Evolutionary conservation across 2,888 invertebrate species (phyloP).

Genomic region (Coelopa pilipes): DNA sequence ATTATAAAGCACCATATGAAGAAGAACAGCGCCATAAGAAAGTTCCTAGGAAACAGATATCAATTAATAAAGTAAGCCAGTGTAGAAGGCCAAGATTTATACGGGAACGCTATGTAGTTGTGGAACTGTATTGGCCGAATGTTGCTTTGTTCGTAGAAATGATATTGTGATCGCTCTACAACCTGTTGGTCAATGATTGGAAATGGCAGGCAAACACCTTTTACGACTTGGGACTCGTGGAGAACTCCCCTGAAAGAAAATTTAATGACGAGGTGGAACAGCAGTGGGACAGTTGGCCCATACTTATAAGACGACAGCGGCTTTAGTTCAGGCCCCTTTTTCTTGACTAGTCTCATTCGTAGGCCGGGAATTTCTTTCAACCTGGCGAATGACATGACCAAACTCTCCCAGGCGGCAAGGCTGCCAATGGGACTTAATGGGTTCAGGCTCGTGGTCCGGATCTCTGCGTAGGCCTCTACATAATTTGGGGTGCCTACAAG

Average conservation of each 20-base stretch:
- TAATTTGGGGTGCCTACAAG: slow-evolving; percentile 44
- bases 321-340: slow-evolving; percentile 34
- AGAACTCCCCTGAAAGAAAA: slow-evolving; percentile 36
- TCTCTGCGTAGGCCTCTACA: slow-evolving; percentile 44
- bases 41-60: background rate
- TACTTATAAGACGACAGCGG: slow-evolving; percentile 38
- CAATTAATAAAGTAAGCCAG: slow-evolving; percentile 6
- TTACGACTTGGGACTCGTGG: slow-evolving; percentile 33
- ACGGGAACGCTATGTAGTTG: slow-evolving; percentile 44
- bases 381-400: slow-evolving; percentile 32
- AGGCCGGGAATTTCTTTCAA: slow-evolving; percentile 31
- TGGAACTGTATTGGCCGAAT: slow-evolving; percentile 43
- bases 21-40: slow-evolving; percentile 32
- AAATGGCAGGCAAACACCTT: slow-evolving; percentile 42
- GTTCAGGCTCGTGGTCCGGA: slow-evolving; percentile 32
- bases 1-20: slow-evolving; percentile 44
- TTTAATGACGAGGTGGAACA: background rate
- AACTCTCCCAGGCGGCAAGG: slow-evolving; percentile 39
- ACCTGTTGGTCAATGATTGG: slow-evolving; percentile 42
- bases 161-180: slow-evolving; percentile 43
- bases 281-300: background rate
- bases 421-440: slow-evolving; percentile 38
- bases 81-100: slow-evolving; percentile 17
- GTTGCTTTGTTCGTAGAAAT: slow-evolving; percentile 35
- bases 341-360: slow-evolving; percentile 30